Evolutionary conservation across 2,797 vertebrate genomes (phyloP), one percentile per base, ranked within the genome.

Genomic region (Phrynocephalus vlangalii): DNA sequence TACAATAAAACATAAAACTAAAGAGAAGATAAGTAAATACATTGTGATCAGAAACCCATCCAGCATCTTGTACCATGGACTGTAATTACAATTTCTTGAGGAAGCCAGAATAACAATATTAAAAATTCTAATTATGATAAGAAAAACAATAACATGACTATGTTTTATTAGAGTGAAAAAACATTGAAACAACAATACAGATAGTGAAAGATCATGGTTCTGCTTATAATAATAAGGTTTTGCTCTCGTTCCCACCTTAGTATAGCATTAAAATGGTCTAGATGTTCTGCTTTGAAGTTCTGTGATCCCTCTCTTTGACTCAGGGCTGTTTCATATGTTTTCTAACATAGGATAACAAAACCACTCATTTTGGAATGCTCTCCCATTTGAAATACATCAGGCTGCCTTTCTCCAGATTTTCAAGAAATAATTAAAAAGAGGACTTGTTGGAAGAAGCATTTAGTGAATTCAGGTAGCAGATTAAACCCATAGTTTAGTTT

Each of bases 81-180:
- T 56, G 13, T 13, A 56, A 56, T 56, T 56, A 56, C 2, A 56
- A 56, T 13, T 56, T 56, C 52, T 85, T 76, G 70, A 78, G 8
- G 82, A 26, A 87, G 48, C 1, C 9, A 52, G 56, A 63, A 63
- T 20, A 63, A 63, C 1, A 16, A 15, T 20, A 22, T 5, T 20
- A 63, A 63, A 4, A 63, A 63, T 13, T 15, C 9, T 56, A 56
- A 56, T 56, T 56, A 56, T 56, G 13, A 56, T 56, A 56, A 56
- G 9, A 56, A 56, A 10, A 56, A 56, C 52, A 56, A 13, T 9
- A 56, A 56, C 13, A 48, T 82, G 38, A 68, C 84, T 0, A 63
- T 48, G 28, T 81, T 16, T 88, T 88, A 48, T 68, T 68, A 52
- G 79, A 48, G 20, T 48, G 86, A 80, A 84, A 44, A 56, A 56